Conservation (phyloP, 2,113 vertebrate genomes). For the Thamnophis sirtalis region DNA sequence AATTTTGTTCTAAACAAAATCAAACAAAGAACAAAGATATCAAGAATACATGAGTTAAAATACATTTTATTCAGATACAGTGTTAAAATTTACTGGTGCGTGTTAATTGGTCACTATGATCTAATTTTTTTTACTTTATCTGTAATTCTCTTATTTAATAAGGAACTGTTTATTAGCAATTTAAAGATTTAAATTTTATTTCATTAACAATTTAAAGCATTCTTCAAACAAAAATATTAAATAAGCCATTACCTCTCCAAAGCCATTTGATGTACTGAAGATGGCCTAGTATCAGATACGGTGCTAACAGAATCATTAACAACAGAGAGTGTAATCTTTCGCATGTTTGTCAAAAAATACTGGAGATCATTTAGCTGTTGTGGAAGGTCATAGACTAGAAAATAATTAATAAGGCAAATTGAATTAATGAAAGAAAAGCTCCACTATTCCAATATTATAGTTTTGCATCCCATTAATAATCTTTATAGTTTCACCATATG, state of each 20-base stretch:
- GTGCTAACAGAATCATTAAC: conserved; percentile 66
- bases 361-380: conserved; percentile 78
- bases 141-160: background rate
- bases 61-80: background rate
- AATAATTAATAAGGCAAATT: background rate
- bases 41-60: background rate
- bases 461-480: background rate
- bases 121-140: background rate
- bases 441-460: background rate
- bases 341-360: conserved; percentile 86
- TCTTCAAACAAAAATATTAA: background rate
- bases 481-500: background rate
- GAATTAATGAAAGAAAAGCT: background rate
- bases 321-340: conserved; percentile 78
- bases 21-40: background rate
- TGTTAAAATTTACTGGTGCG: background rate
- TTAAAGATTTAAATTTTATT: background rate
- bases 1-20: background rate
- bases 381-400: conserved; percentile 82
- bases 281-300: conserved; percentile 34
- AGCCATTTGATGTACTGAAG: conserved; percentile 37
- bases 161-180: background rate
- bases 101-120: background rate
- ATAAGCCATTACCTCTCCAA: conserved; percentile 70
- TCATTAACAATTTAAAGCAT: background rate